These are phyloP conservation scores for Hanleya hanleyi DNA, from an alignment of 2,888 invertebrate genomes.

Conservation along the genomic window DNA sequence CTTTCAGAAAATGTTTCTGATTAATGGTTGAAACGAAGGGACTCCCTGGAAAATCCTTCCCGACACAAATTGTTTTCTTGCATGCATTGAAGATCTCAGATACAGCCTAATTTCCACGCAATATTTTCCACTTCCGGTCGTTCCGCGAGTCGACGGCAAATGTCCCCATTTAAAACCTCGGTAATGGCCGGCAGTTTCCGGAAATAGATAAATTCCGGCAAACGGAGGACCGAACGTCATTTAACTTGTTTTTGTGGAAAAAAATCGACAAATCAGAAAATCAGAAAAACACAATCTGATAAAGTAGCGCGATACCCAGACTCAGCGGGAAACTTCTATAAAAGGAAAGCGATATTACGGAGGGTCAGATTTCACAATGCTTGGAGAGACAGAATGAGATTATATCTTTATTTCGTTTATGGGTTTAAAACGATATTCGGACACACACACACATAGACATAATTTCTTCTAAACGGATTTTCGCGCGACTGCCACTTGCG, in stretches of 20 bases:
- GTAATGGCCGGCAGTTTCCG: conserved; percentile 3
- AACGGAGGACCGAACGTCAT: not conserved
- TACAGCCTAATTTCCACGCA: not conserved
- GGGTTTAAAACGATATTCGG: not conserved
- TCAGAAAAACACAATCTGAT: not conserved
- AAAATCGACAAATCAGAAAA: no score
- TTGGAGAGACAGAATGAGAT: not conserved
- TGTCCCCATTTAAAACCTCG: not conserved
- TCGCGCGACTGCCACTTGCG: not conserved
- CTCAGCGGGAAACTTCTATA: not conserved
- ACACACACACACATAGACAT: no score
- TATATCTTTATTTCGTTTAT: not conserved
- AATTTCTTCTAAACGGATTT: not conserved
- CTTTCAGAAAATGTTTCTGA: not conserved
- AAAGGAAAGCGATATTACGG: not conserved
- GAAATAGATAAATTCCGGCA: conserved; percentile 10
- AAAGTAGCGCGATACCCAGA: not conserved
- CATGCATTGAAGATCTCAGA: not conserved
- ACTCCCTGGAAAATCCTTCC: not conserved
- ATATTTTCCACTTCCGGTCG: conserved; percentile 3
- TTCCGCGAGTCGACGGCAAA: not conserved
- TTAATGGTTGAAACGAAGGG: not conserved
- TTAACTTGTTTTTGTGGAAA: not conserved
- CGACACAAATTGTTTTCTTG: not conserved
- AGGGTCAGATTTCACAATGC: not conserved